Conservation (phyloP, 2,113 vertebrate genomes). For the Anseranas semipalmata region DNA sequence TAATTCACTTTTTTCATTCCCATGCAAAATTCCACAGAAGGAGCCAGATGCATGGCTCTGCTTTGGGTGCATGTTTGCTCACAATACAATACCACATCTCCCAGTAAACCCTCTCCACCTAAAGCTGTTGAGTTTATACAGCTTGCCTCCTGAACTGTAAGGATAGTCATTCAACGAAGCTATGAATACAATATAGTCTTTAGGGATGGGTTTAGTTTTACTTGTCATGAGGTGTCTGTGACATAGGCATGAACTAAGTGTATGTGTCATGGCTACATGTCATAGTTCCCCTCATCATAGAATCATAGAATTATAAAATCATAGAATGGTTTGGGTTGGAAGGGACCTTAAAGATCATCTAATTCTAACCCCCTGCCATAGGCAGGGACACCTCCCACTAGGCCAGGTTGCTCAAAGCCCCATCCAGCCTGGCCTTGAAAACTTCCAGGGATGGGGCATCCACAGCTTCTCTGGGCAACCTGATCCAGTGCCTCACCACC, state of each 20-base stretch:
- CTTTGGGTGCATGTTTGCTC: not conserved
- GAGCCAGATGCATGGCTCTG: not conserved
- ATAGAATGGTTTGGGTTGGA: too few species aligned
- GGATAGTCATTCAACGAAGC: not conserved
- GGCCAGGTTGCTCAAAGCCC: too few species aligned
- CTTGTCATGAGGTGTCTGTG: not conserved
- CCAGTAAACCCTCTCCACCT: not conserved
- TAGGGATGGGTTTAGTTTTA: not conserved
- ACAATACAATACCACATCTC: not conserved
- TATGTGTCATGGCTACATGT: not conserved
- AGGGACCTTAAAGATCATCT: too few species aligned
- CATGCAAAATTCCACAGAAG: not conserved
- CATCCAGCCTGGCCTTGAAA: too few species aligned
- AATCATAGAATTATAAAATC: too few species aligned
- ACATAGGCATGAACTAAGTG: not conserved
- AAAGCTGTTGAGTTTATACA: not conserved
- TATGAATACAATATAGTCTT: not conserved
- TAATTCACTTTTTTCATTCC: conserved; percentile 52
- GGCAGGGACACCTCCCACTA: too few species aligned
- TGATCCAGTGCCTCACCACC: too few species aligned
- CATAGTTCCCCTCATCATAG: not conserved
- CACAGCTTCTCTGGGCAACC: too few species aligned
- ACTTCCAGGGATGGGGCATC: too few species aligned
- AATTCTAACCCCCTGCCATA: too few species aligned
- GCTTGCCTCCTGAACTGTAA: not conserved